These are phyloP conservation scores for Cheiracanthium punctorium DNA, from an alignment of 2,888 invertebrate genomes.

Conservation along the genomic window DNA sequence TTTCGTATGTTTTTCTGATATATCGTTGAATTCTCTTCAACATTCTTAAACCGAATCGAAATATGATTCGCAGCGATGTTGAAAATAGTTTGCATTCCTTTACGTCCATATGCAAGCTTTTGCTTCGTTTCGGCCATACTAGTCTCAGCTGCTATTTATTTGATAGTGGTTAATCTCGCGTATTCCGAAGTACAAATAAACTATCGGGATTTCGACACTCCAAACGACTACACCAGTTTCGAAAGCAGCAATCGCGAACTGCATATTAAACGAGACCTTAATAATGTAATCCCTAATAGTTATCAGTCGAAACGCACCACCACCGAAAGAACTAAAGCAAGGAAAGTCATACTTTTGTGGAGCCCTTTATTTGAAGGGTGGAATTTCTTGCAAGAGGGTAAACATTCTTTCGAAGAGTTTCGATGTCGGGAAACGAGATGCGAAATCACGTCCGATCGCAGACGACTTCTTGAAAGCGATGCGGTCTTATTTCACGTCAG, in stretches of 20 bases:
- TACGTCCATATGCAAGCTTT: neutral
- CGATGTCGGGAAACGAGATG: constrained; percentile 56
- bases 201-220: no score
- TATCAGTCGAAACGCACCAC: neutral
- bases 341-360: constrained; percentile 47
- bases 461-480: constrained; percentile 65
- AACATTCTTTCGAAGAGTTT: constrained; percentile 13
- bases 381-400: constrained; percentile 20
- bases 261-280: neutral
- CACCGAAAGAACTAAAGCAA: neutral
- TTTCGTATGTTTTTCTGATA: no score
- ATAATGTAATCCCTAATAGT: neutral
- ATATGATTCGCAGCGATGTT: neutral
- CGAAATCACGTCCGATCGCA: constrained; percentile 65
- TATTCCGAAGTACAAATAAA: neutral
- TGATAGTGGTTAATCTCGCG: constrained; percentile 28
- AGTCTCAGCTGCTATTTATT: neutral
- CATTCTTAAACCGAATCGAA: no score
- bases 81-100: no score
- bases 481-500: constrained; percentile 71
- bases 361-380: constrained; percentile 30
- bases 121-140: neutral
- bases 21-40: no score
- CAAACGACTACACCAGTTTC: neutral
- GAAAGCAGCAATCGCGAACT: neutral